Percentiles rank a stretch among this genome's conserved stretches.
Conservation (phyloP, 2,113 vertebrate species). For the cat (Felis catus) region F.catus_Fca126_mat1.0 CM031412.1:97676501-97677000, state of each 20-base stretch:
- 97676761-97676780: too few species aligned
- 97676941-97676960: too few species aligned
- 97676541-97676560: neutral
- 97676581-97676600: neutral
- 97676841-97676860: too few species aligned
- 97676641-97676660: neutral
- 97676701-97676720: neutral
- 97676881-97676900: too few species aligned
- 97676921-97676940: too few species aligned
- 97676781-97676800: too few species aligned
- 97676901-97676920: too few species aligned
- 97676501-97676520: neutral
- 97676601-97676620: neutral
- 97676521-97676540: neutral
- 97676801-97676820: too few species aligned
- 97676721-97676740: neutral
- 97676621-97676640: neutral
- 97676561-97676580: constrained; percentile 1
- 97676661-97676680: neutral
- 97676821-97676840: too few species aligned
- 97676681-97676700: neutral
- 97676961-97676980: too few species aligned
- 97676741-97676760: neutral
- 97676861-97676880: too few species aligned
- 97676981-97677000: too few species aligned